Percentiles rank a stretch among this genome's conserved stretches.
Evolutionary conservation across 2,888 invertebrate genomes (phyloP).

Genomic region (Lordiphosa andalusiaca): DNA sequence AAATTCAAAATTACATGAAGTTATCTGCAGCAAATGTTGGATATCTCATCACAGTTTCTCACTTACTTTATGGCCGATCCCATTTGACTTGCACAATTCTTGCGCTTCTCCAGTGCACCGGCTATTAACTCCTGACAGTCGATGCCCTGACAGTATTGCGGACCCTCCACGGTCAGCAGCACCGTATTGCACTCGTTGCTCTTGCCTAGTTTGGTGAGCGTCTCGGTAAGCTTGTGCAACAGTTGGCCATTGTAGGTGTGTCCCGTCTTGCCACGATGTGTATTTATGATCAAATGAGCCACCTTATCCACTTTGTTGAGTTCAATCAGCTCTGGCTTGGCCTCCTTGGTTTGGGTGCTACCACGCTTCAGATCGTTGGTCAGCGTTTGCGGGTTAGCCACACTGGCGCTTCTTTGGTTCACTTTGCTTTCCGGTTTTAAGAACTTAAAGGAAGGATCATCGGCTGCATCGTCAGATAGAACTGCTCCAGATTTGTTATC

Average conservation of each 20-base stretch:
- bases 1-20: too few relatives aligned
- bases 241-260: slow-evolving; percentile 83
- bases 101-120: slow-evolving; percentile 83
- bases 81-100: slow-evolving; percentile 85
- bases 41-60: too few relatives aligned
- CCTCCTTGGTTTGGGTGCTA: slow-evolving; percentile 18
- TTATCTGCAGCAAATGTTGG: too few relatives aligned
- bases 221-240: slow-evolving; percentile 82
- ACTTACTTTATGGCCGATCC: slow-evolving; percentile 88
- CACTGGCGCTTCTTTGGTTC: slow-evolving; percentile 45
- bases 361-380: slow-evolving; percentile 65
- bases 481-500: slow-evolving; percentile 44
- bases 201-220: slow-evolving; percentile 86
- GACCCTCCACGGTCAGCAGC: slow-evolving; percentile 86
- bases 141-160: slow-evolving; percentile 90
- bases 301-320: slow-evolving; percentile 78
- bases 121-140: slow-evolving; percentile 87
- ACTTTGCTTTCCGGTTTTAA: slow-evolving; percentile 77
- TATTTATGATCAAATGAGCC: slow-evolving; percentile 84
- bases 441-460: slow-evolving; percentile 77
- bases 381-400: slow-evolving; percentile 67
- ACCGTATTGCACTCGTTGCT: slow-evolving; percentile 86
- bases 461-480: slow-evolving; percentile 56
- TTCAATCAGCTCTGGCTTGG: slow-evolving; percentile 44
- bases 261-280: slow-evolving; percentile 83